These are phyloP conservation scores for Nomada goodeniana DNA, from an alignment of 2,888 invertebrate species.

Conservation along the genomic window DNA sequence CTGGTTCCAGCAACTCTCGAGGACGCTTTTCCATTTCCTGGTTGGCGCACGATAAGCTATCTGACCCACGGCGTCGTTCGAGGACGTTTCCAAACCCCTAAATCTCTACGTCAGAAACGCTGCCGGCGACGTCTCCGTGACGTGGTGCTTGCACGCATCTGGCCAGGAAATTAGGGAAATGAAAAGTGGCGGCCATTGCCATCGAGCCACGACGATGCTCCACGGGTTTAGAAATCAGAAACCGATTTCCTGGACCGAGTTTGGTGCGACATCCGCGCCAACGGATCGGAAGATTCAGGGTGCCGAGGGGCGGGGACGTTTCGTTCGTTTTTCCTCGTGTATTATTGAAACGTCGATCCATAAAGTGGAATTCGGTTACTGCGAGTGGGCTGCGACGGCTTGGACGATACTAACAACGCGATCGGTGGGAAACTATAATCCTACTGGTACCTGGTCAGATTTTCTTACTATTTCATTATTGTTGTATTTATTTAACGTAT, in stretches of 20 bases:
- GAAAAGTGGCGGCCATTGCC: constrained; percentile 36
- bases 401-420: too few species aligned
- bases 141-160: constrained; percentile 2
- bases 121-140: constrained; percentile 22
- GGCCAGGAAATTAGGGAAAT: constrained; percentile 47
- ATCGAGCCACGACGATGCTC: background rate
- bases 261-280: too few species aligned
- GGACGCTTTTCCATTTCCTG: constrained; percentile 50
- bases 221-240: background rate
- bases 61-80: constrained; percentile 28
- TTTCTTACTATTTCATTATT: too few species aligned
- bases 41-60: constrained; percentile 36
- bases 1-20: constrained; percentile 16
- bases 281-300: too few species aligned
- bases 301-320: too few species aligned
- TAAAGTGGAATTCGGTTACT: too few species aligned
- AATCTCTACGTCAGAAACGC: constrained; percentile 21
- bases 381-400: too few species aligned
- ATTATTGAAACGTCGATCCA: too few species aligned
- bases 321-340: too few species aligned
- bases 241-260: background rate
- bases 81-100: constrained; percentile 27
- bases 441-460: too few species aligned
- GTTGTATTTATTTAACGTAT: too few species aligned
- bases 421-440: too few species aligned